Base-by-base conservation (phyloP, 2,888 invertebrate genomes). In the Amphipyra tragopoginis region DNA sequence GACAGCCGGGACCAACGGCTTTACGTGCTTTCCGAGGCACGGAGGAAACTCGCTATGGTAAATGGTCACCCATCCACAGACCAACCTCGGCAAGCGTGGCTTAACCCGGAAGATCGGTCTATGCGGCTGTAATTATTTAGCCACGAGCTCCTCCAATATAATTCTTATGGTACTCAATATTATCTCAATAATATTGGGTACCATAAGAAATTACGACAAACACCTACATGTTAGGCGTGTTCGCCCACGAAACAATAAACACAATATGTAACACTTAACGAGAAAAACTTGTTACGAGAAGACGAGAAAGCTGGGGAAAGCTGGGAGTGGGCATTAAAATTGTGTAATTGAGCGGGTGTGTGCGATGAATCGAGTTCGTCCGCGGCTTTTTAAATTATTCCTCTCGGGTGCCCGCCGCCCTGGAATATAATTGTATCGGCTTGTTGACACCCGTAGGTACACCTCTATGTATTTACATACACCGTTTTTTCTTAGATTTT, bases 321-420 rank as follows among this genome's bases (percentile, higher is more conserved):
- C 21, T 21, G 21, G 3, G 21, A 21, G 69, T 72, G 73, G 60
- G 69, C 74, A 77, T 77, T 64, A 73, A 74, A 77, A 74, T 59
- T 59, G 75, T 74, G 65, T 72, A 72, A 79, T 76, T 61, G 65
- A 65, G 57, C 79, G 66, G 43, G 58, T 56, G 68, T 51, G 65
- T 52, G 66, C 75, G 72, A 70, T 75, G 82, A 64, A 71, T 57
- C 78, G 68, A 50, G 61, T 45, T 40, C 34, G 58, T 57, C 29
- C 57, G 57, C 45, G 38, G 62, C 80, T 78, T 72, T 75, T 79
- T 77, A 80, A 83, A 83, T 83, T 77, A 76, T 80, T 79, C 73
- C 80, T 77, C 74, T 67, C 58, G 67, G 70, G 52, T 65, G 75
- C 54, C 29, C 52, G 9, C 38, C 13, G 10, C 55, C 48, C 66